Evolutionary conservation across 2,888 invertebrate species (phyloP), one percentile per base, ranked within the genome.

Genomic region (Merodon equestris): DNA sequence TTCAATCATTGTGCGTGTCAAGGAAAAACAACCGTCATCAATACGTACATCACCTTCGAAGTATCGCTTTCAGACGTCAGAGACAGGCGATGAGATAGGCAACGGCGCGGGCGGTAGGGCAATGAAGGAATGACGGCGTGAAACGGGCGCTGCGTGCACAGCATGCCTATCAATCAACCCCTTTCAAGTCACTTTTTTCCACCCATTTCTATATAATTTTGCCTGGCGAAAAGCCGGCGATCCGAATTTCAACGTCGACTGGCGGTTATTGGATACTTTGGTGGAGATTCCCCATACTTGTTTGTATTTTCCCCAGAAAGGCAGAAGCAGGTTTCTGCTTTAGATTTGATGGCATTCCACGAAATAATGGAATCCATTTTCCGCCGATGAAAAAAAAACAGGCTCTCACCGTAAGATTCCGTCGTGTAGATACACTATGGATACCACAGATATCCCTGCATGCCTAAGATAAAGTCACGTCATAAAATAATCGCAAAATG

Each of bases 1-100:
- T 73, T 77, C 72, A 77, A 77, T 77, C 77, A 73, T 77, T 77
- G 77, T 64, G 67, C 17, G 57, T 66, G 72, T 77, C 66, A 72
- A 56, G 66, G n/a, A 57, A 72, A 77, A 72, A 57, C 66, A 72
- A 64, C 75, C 76, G 61, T 77, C 76, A 67, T 67, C 72, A 77
- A 57, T 57, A 66, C 67, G 76, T 66, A 66, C 60, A 75, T 57
- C 60, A 76, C 54, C 58, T 56, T 50, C 50, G n/a, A 10, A 40
- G 10, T 10, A 40, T 9, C 9, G 2, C 17, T 27, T 27, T 7
- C 3, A 27, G 7, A 27, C 27, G 2, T 27, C 27, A 7, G 27
- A 27, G 50, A 27, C 15, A 50, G 53, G 10, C 12, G 53, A 4
- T 36, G 15, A 7, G 50, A 10, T 40, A 14, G 19, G 40, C 12